Evolutionary conservation across 2,797 vertebrate species (phyloP), one percentile per base, ranked within the genome.

Genomic region (Hoplostethus atlanticus): DNA sequence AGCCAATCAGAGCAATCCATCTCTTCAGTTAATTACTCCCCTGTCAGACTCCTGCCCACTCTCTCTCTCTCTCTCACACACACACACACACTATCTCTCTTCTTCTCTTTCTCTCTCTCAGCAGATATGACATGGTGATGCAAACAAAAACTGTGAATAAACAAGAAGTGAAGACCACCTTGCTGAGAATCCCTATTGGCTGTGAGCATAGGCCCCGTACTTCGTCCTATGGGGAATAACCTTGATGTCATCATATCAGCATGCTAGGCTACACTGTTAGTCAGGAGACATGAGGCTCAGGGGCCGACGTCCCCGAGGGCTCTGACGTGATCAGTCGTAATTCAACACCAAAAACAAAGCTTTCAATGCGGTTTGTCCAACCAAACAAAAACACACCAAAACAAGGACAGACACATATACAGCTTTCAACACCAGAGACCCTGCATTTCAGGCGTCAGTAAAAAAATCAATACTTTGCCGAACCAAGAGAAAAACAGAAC

Each of bases 21-120:
- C 42, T 68, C 67, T 48, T 76, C 17, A 66, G 61, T 47, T 73
- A 73, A 84, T 79, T 64, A 55, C 28, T 68, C 56, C 56, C 12
- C 5, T 36, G 61, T 58, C 34, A 59, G n/a, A 62, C 59, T 70
- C 25, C 2, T 21, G 11, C 61, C 34, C 60, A 28, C 58, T 46
- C 34, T 52, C 47, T 64, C 51, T 28, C 31, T 60, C 50, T 34
- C 46, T 1, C 25, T 25, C 21, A 21, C 21, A 21, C 21, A 21
- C 21, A 21, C 21, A 21, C 21, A 21, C 21, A 21, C 21, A 21
- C 21, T 21, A 1, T 58, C 21, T 15, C 13, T 28, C 12, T 9
- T 9, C 11, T 9, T 44, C 42, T 13, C 9, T 10, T 8, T 17
- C 17, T 25, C 17, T 63, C 52, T 60, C 15, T 13, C 16, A 11